These are phyloP conservation scores for Halocynthia roretzi DNA, from an alignment of 23 tunicate species.

Conservation along the genomic window DNA sequence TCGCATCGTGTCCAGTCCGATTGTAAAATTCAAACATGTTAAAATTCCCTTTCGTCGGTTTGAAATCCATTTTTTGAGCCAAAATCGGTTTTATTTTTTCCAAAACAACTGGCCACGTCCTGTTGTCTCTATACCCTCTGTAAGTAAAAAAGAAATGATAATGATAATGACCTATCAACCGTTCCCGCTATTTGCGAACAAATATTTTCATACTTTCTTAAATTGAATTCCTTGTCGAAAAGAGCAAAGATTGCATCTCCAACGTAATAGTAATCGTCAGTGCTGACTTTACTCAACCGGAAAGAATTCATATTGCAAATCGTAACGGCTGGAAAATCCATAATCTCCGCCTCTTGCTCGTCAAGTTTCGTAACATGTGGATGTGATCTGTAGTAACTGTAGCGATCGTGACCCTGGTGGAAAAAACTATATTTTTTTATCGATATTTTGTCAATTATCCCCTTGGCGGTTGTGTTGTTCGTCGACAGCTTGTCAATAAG, in stretches of 20 bases:
- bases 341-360: constrained; percentile 51
- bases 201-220: constrained; percentile 15
- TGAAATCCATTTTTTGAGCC: constrained; percentile 25
- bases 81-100: constrained; percentile 31
- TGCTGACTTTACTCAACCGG: constrained; percentile 45
- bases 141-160: constrained; percentile 6
- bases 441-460: too few relatives aligned
- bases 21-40: constrained; percentile 80
- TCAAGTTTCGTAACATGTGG: constrained; percentile 93
- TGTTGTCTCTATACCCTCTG: constrained; percentile 39
- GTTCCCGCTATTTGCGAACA: background rate
- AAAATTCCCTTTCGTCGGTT: constrained; percentile 13
- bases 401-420: constrained; percentile 64
- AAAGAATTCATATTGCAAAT: constrained; percentile 92
- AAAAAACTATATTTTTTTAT: background rate
- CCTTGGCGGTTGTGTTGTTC: too few relatives aligned
- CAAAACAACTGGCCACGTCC: constrained; percentile 42
- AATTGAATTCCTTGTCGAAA: constrained; percentile 24
- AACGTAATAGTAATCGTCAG: constrained; percentile 63
- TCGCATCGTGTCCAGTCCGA: constrained; percentile 56
- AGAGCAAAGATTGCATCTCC: constrained; percentile 33
- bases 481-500: too few relatives aligned
- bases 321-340: constrained; percentile 75
- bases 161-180: background rate
- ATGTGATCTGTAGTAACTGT: constrained; percentile 45